These are phyloP conservation scores for Amblyjoppa proteus DNA, from an alignment of 2,888 invertebrate species.

Conservation along the genomic window DNA sequence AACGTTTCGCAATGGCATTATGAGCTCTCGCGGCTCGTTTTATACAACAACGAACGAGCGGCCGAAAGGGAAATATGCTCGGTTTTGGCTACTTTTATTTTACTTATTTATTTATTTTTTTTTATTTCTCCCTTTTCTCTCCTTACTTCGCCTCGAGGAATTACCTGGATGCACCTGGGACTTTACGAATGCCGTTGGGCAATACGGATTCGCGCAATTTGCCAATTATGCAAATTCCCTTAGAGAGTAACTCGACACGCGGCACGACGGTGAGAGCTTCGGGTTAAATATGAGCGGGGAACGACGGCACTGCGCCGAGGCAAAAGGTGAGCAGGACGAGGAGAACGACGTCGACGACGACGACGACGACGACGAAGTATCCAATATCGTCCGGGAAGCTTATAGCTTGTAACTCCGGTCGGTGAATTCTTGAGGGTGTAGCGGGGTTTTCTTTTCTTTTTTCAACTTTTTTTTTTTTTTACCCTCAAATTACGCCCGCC, in stretches of 20 bases:
- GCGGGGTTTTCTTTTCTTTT: background rate
- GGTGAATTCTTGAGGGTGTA: conserved; percentile 47
- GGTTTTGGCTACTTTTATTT: background rate
- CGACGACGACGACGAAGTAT: conserved; percentile 70
- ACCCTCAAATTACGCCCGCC: conserved; percentile 4
- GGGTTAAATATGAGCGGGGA: conserved; percentile 63
- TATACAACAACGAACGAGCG: conserved; percentile 5
- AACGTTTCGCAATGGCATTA: conserved; percentile 27
- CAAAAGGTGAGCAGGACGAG: background rate
- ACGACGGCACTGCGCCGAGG: conserved; percentile 48
- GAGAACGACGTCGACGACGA: conserved; percentile 29
- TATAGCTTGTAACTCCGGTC: conserved; percentile 33
- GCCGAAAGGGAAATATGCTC: background rate
- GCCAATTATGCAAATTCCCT: conserved; percentile 81
- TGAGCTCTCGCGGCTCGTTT: background rate
- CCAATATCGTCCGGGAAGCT: conserved; percentile 76
- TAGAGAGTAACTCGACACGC: conserved; percentile 74
- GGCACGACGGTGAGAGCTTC: conserved; percentile 39
- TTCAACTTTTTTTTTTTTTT: background rate
- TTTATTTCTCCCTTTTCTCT: conserved; percentile 44
- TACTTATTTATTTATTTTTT: conserved; percentile 8
- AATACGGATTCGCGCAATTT: conserved; percentile 79
- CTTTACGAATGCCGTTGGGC: conserved; percentile 70
- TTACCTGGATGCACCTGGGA: conserved; percentile 70
- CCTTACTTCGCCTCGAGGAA: conserved; percentile 54